phyloP scores from a whole-genome alignment of 1,140 invertebrate species.

The Drosophila sulfurigaster region DNA sequence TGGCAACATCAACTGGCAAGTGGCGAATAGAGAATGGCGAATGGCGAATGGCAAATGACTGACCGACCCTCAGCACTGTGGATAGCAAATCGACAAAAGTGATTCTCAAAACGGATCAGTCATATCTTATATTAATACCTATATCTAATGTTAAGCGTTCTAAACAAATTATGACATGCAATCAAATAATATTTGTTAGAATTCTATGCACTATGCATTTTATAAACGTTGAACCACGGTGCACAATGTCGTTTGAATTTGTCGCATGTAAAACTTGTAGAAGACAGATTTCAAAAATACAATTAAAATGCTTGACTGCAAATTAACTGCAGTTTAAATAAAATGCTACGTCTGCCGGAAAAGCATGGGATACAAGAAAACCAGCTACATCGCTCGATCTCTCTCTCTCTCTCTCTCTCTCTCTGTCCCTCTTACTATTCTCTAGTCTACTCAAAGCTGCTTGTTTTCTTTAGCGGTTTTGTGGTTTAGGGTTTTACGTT shows the following conservation, averaged over 20 bases:
- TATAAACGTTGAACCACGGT: no score
- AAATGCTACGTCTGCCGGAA: slow-evolving; percentile 73
- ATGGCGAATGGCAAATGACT: slow-evolving; percentile 20
- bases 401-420: background rate
- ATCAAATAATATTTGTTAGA: no score
- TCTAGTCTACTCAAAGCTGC: background rate
- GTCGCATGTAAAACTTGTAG: slow-evolving; percentile 70
- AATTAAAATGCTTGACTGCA: slow-evolving; percentile 83
- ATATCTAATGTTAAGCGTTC: background rate
- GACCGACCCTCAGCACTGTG: slow-evolving; percentile 9
- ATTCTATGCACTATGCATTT: no score
- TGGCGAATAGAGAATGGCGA: slow-evolving; percentile 22
- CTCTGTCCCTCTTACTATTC: background rate
- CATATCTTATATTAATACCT: background rate
- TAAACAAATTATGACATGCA: no score
- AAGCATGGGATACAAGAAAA: slow-evolving; percentile 15
- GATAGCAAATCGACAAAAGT: background rate
- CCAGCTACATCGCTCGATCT: background rate
- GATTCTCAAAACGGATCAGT: no score
- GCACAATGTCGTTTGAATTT: slow-evolving; percentile 24
- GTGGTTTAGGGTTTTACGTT: slow-evolving; percentile 79
- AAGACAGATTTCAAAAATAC: slow-evolving; percentile 82
- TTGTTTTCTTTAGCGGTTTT: slow-evolving; percentile 71
- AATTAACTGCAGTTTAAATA: slow-evolving; percentile 83
- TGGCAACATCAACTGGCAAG: background rate